Conservation (phyloP, 2,113 vertebrate species). For the Forbesichthys papilliferus region DNA sequence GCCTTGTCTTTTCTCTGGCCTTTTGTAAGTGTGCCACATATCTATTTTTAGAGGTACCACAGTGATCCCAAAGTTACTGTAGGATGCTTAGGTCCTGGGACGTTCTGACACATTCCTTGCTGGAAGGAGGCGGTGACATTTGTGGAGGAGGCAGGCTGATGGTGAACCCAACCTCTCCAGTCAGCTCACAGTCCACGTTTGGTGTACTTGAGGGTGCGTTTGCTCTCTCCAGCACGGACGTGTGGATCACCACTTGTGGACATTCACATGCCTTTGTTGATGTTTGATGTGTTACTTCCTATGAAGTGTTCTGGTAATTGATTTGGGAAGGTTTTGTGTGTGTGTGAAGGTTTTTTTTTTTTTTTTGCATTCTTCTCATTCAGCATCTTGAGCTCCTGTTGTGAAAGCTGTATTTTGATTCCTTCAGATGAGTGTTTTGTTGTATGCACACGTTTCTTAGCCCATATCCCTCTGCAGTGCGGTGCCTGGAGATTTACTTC, state of each 20-base stretch:
- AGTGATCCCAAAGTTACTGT: constrained; percentile 19
- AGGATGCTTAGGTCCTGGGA: constrained; percentile 21
- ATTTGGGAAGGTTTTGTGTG: constrained; percentile 1
- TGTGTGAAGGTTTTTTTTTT: constrained; percentile 16
- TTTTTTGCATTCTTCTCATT: constrained; percentile 19
- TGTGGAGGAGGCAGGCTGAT: no score
- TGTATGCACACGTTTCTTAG: constrained; percentile 37
- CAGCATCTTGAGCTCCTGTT: constrained; percentile 21
- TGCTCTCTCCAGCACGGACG: constrained; percentile 32
- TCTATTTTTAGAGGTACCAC: constrained; percentile 31
- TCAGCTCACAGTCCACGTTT: no score
- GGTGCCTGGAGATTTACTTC: not conserved
- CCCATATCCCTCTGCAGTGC: constrained; percentile 11
- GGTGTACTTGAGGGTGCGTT: no score
- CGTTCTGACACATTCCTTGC: constrained; percentile 27
- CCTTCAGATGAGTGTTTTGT: constrained; percentile 42
- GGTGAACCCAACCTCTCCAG: no score
- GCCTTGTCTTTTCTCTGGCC: constrained; percentile 25
- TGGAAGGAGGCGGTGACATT: no score
- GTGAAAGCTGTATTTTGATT: constrained; percentile 23
- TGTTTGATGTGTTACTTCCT: constrained; percentile 52
- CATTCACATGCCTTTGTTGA: constrained; percentile 45
- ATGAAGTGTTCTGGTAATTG: constrained; percentile 39
- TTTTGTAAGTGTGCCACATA: constrained; percentile 41
- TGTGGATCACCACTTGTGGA: constrained; percentile 41